These are phyloP conservation scores for Junonia oenone DNA, from an alignment of 2,888 invertebrate genomes.

Conservation along the genomic window DNA sequence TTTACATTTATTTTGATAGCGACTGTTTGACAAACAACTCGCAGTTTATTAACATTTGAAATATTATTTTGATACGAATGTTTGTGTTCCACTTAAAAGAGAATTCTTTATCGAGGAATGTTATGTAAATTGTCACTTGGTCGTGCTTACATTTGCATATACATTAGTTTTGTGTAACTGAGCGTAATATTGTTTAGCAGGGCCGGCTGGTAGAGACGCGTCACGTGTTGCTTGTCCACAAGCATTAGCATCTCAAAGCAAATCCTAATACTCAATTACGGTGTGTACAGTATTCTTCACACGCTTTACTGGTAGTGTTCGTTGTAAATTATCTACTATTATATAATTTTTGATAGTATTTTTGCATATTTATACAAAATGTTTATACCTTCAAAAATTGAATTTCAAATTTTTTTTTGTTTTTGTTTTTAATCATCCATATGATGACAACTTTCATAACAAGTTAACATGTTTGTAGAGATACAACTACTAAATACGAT, in stretches of 20 bases:
- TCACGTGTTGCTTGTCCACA: conserved; percentile 59
- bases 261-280: conserved; percentile 60
- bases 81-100: neutral
- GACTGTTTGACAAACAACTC: too few relatives aligned
- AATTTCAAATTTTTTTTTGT: too few relatives aligned
- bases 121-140: conserved; percentile 8
- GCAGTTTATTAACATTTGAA: neutral
- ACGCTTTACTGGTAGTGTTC: conserved; percentile 9
- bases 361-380: too few relatives aligned
- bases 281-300: conserved; percentile 31
- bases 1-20: too few relatives aligned
- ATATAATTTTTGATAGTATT: neutral
- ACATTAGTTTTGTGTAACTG: conserved; percentile 26
- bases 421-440: too few relatives aligned
- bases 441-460: too few relatives aligned
- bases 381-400: too few relatives aligned
- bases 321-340: neutral
- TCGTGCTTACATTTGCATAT: conserved; percentile 19
- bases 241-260: conserved; percentile 71
- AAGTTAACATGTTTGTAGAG: too few relatives aligned
- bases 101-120: conserved; percentile 6
- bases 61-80: neutral
- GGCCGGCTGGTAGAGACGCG: conserved; percentile 26
- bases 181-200: conserved; percentile 27
- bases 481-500: too few relatives aligned